Conservation (phyloP, 2,888 invertebrate species). For the Andrena marginata region DNA sequence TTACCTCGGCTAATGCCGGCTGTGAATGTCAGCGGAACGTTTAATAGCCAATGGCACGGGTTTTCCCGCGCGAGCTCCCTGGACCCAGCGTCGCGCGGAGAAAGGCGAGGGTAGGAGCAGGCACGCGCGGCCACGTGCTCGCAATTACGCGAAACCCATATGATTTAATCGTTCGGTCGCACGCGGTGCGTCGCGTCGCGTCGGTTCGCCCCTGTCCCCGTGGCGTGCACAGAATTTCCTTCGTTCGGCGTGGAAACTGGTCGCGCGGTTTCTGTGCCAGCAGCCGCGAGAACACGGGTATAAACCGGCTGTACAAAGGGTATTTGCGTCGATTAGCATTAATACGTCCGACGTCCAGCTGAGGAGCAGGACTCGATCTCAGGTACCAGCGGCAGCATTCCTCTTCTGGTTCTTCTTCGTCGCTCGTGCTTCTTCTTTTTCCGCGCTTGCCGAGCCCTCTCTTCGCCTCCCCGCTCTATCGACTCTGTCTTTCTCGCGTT, state of each 20-base stretch:
- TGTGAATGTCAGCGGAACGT: conserved; percentile 69
- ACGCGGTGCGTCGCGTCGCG: conserved; percentile 7
- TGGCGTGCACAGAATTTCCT: neutral
- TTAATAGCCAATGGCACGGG: conserved; percentile 68
- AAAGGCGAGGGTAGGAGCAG: neutral
- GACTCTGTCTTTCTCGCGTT: conserved; percentile 4
- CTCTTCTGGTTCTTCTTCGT: conserved; percentile 27
- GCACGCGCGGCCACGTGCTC: conserved; percentile 32
- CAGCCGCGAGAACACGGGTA: conserved; percentile 35
- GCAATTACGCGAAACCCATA: conserved; percentile 51
- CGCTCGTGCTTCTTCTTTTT: neutral
- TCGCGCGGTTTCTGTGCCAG: conserved; percentile 3
- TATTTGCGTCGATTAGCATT: conserved; percentile 47
- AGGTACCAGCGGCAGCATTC: conserved; percentile 30
- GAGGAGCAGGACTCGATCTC: conserved; percentile 43
- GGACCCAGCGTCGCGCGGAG: neutral
- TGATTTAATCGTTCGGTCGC: conserved; percentile 60
- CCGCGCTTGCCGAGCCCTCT: neutral
- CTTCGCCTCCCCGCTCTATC: neutral
- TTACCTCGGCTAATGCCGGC: conserved; percentile 65
- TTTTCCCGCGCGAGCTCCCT: conserved; percentile 34
- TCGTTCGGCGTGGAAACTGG: conserved; percentile 15
- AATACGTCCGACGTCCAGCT: conserved; percentile 47
- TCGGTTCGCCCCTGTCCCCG: neutral
- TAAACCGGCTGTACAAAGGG: conserved; percentile 34